Base-by-base conservation (phyloP, 2,888 invertebrate genomes). In the Sarcophaga rosellei region DNA sequence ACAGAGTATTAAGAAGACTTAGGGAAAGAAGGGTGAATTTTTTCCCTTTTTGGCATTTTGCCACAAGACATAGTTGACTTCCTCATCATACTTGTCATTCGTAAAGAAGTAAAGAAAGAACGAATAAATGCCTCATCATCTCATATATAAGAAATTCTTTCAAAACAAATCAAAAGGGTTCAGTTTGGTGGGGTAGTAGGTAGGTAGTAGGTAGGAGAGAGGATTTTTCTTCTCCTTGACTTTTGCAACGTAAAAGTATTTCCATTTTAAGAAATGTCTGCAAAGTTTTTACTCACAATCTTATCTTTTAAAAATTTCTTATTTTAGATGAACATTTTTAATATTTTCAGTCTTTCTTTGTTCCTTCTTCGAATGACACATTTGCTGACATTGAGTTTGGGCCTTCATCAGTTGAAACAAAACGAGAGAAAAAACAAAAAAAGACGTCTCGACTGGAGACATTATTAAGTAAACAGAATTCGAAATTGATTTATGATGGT, bases 401-500 rank as follows among this genome's bases (percentile, higher is more conserved):
- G 75, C 21, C 74, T 65, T 84, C 63, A 44, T 84, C 69, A 74
- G 62, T 25, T 45, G 68, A 45, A 25, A 35, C 4, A 57, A 57
- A 35, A 66, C 5, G 11, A 17, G 3, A 47, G 17, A 61, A 66
- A 75, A 44, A 65, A 70, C 17, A 73, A n/a, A 47, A 44, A 62
- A 76, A 73, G 21, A 35, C 44, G 77, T 86, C 81, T 74, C 76
- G 77, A 80, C 83, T 74, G 57, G 23, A 70, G 81, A 53, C 62
- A 62, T 72, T 72, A 61, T 53, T 59, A 59, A 68, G 23, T 72
- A 63, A 72, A 85, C 73, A 53, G 53, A 69, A 74, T 76, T 74
- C 81, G 77, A 81, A 87, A 83, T 85, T 85, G 85, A 85, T 85
- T 87, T 83, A 83, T 87, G 69, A 82, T 76, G 68, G 73, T 82